Evolutionary conservation across 2,797 vertebrate species (phyloP).

Genomic region (Xyrichtys novacula): DNA sequence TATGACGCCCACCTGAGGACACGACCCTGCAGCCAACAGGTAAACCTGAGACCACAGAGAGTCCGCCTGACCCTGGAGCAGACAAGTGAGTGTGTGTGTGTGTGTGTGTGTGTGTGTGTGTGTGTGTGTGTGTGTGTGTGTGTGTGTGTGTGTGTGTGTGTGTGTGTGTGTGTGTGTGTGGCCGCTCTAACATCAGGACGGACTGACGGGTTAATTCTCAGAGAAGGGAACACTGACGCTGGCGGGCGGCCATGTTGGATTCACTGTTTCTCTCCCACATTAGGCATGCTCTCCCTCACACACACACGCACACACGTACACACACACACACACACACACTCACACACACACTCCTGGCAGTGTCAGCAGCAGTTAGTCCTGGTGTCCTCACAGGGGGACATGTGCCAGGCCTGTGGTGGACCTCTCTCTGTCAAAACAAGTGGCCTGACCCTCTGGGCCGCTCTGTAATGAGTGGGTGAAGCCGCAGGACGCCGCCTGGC

Average conservation of each 20-base stretch:
- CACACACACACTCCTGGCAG: conserved; percentile 64
- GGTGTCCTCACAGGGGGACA: conserved; percentile 62
- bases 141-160: too few species aligned
- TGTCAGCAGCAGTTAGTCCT: conserved; percentile 74
- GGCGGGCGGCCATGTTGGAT: conserved; percentile 72
- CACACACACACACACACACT: conserved; percentile 17
- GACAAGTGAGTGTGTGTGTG: conserved; percentile 32
- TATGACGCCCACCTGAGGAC: conserved; percentile 7
- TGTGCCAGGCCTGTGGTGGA: conserved; percentile 68
- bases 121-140: conserved; percentile 38
- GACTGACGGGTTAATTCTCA: conserved; percentile 75
- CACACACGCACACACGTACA: conserved; percentile 14
- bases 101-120: too few species aligned
- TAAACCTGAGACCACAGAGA: too few species aligned
- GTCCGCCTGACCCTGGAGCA: conserved; percentile 38
- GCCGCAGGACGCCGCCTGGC: conserved; percentile 27
- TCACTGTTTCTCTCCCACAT: conserved; percentile 74
- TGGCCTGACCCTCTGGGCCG: conserved; percentile 35
- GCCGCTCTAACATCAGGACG: too few species aligned
- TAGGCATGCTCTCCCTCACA: conserved; percentile 67
- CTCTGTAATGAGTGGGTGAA: conserved; percentile 62
- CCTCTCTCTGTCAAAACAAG: conserved; percentile 69
- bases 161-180: conserved; percentile 33
- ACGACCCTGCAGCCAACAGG: too few species aligned
- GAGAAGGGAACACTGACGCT: conserved; percentile 67